Evolutionary conservation across 2,888 invertebrate genomes (phyloP).

Genomic region (Epistrophe grossulariae): DNA sequence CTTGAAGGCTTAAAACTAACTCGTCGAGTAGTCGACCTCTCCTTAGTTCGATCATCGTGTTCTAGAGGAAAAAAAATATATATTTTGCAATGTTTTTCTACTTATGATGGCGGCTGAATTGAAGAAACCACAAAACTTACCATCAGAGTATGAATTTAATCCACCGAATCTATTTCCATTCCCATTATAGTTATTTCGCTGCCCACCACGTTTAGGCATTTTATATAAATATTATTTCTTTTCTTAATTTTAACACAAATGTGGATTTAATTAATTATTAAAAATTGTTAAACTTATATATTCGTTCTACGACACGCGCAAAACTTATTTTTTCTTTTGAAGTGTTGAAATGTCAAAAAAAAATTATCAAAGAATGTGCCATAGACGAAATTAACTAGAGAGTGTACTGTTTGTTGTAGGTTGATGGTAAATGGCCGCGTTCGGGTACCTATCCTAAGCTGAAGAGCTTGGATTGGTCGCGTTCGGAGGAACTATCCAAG

Average conservation of each 20-base stretch:
- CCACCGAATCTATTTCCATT: conserved; percentile 80
- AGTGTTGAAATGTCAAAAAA: conserved; percentile 18
- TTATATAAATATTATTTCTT: conserved; percentile 16
- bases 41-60: conserved; percentile 79
- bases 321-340: background rate
- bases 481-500: too few species aligned
- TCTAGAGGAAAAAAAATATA: conserved; percentile 58
- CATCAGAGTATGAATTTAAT: conserved; percentile 79
- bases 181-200: conserved; percentile 77
- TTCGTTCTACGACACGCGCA: conserved; percentile 36
- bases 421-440: too few species aligned
- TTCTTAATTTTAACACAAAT: background rate
- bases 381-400: background rate
- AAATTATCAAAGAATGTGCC: background rate
- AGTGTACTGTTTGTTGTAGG: background rate
- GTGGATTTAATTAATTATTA: background rate
- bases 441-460: too few species aligned
- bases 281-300: background rate
- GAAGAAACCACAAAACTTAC: conserved; percentile 75
- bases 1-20: conserved; percentile 83
- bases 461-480: too few species aligned
- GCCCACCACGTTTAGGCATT: conserved; percentile 79
- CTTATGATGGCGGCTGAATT: conserved; percentile 42
- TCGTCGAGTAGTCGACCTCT: conserved; percentile 81
- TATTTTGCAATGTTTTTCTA: background rate